A percentile compares a stretch with the other conserved stretches of the same genome.
These are phyloP conservation scores for Nymphicus hollandicus DNA, from an alignment of 2,113 vertebrate species.

Conservation along the genomic window DNA sequence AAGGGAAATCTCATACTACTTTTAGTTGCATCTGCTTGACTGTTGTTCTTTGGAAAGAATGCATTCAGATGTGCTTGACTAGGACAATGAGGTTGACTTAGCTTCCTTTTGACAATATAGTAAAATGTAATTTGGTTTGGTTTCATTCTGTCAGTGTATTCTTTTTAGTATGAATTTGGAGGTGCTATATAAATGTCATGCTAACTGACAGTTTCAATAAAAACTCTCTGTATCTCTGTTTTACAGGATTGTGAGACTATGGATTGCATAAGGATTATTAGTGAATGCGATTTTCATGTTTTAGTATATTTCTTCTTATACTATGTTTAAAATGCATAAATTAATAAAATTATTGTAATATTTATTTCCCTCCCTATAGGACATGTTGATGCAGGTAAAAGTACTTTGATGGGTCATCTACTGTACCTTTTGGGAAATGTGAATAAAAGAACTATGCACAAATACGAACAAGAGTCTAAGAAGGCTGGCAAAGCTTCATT, in stretches of 20 bases:
- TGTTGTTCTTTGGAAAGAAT: background rate
- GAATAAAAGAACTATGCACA: conserved; percentile 98
- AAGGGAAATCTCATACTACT: background rate
- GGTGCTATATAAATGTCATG: background rate
- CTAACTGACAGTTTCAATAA: background rate
- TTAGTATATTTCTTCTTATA: background rate
- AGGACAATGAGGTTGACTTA: background rate
- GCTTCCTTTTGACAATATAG: background rate
- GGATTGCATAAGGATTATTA: background rate
- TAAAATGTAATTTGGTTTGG: background rate
- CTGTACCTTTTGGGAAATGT: conserved; percentile 95
- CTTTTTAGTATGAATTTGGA: background rate
- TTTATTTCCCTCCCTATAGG: conserved; percentile 73
- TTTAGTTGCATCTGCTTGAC: background rate
- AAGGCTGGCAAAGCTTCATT: conserved; percentile 98
- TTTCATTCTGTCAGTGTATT: background rate
- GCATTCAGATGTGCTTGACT: background rate
- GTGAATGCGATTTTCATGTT: background rate
- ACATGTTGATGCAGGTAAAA: conserved; percentile 98
- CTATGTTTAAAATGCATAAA: background rate
- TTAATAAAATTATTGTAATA: background rate
- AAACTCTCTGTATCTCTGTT: background rate
- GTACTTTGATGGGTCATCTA: conserved; percentile 97
- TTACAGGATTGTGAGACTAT: background rate
- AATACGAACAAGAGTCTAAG: conserved; percentile 96